Conservation (phyloP, 35 echinoderm and acorn worm species). For the Lytechinus pictus region DNA sequence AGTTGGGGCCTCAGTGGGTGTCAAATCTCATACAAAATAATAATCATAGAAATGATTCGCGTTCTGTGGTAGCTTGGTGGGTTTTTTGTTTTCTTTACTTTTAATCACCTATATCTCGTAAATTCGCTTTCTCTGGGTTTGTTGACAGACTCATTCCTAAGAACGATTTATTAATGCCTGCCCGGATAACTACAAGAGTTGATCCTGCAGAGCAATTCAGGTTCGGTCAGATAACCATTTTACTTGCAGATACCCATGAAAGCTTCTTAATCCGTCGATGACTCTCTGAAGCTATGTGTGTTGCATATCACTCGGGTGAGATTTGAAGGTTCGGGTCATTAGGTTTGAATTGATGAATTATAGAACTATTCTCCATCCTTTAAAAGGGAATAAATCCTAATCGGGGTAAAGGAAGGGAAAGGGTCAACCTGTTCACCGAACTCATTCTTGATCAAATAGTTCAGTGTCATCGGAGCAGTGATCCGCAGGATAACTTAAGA, state of each 20-base stretch:
- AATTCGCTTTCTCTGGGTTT: neutral
- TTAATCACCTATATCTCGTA: neutral
- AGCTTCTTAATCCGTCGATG: neutral
- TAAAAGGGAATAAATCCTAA: neutral
- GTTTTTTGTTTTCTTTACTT: neutral
- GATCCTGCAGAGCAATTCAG: neutral
- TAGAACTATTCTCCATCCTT: neutral
- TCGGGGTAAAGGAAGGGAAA: neutral
- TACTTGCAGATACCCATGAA: neutral
- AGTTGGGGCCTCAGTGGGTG: constrained; percentile 13
- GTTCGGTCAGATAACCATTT: neutral
- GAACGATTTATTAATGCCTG: neutral
- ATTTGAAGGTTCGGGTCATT: neutral
- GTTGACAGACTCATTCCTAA: neutral
- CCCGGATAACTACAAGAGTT: neutral
- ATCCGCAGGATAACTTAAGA: neutral
- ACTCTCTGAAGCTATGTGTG: neutral
- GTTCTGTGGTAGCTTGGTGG: neutral
- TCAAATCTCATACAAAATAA: neutral
- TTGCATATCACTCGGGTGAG: neutral
- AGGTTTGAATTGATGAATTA: neutral
- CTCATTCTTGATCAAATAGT: neutral
- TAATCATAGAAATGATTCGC: neutral
- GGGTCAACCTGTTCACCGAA: neutral
- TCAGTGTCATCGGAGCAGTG: neutral